Evolutionary conservation across 2,113 vertebrate species (phyloP).

Genomic region (Myotis davidii): DNA sequence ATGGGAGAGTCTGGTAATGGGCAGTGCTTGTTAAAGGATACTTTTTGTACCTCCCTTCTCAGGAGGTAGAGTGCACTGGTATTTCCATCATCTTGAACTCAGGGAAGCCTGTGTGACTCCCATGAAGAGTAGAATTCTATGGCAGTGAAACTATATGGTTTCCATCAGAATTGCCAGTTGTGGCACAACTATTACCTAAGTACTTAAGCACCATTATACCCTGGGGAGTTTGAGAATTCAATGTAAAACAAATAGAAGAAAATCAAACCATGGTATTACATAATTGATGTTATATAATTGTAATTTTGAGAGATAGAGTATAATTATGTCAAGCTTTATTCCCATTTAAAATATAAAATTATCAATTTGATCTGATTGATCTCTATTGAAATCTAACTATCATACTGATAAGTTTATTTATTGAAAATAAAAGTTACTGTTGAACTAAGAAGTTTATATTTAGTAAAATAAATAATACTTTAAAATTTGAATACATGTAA

Average conservation of each 20-base stretch:
- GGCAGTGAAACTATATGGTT: not conserved
- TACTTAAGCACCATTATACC: not conserved
- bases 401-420: not conserved
- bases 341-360: conserved; percentile 32
- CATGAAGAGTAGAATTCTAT: not conserved
- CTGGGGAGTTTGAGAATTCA: not conserved
- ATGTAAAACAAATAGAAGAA: not conserved
- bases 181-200: conserved; percentile 5
- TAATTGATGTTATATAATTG: not conserved
- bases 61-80: not conserved
- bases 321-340: not conserved
- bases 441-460: not conserved
- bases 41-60: not conserved
- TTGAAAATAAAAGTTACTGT: conserved; percentile 19
- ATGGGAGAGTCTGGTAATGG: too few species aligned
- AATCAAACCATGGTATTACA: not conserved
- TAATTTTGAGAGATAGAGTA: not conserved
- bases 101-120: not conserved
- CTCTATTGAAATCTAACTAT: not conserved
- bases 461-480: conserved; percentile 16
- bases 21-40: too few species aligned
- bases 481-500: conserved; percentile 2
- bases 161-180: not conserved
- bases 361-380: conserved; percentile 18
- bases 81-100: not conserved